Evolutionary conservation across 1,140 invertebrate genomes (phyloP).

Genomic region (Aphidius gifuensis): DNA sequence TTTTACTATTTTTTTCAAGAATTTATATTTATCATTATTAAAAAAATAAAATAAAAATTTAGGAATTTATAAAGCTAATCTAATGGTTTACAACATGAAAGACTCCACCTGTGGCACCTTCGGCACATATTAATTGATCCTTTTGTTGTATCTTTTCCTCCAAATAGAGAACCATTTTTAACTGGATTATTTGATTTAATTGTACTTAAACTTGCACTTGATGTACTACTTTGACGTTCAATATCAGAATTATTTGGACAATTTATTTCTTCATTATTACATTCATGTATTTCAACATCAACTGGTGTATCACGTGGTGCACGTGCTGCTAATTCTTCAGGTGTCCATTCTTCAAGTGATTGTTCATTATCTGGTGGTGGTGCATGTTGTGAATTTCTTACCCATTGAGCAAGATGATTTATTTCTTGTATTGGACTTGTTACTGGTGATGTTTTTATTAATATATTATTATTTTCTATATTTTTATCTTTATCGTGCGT

Average conservation of each 20-base stretch:
- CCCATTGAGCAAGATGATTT: conserved; percentile 70
- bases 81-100: conserved; percentile 17
- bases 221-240: conserved; percentile 50
- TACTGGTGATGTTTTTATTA: conserved; percentile 14
- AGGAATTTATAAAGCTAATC: background rate
- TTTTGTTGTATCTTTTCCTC: conserved; percentile 47
- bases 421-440: conserved; percentile 30
- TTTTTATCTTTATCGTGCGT: conserved; percentile 24
- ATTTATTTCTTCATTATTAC: conserved; percentile 35
- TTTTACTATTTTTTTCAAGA: background rate
- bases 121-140: conserved; percentile 61
- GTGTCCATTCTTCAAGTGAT: conserved; percentile 65
- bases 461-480: conserved; percentile 33
- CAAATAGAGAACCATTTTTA: conserved; percentile 39
- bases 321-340: conserved; percentile 48
- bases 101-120: conserved; percentile 60
- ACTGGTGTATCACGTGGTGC: conserved; percentile 34
- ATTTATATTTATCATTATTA: no score
- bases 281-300: conserved; percentile 27
- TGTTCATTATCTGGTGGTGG: conserved; percentile 52
- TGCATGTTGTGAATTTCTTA: conserved; percentile 55
- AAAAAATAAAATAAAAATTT: background rate
- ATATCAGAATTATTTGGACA: conserved; percentile 41
- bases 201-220: conserved; percentile 50
- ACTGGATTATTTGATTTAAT: conserved; percentile 51